A percentile compares a stretch with the other conserved stretches of the same genome.
Evolutionary conservation across 2,888 invertebrate species (phyloP).

Genomic region (Drosophila paranaensis): DNA sequence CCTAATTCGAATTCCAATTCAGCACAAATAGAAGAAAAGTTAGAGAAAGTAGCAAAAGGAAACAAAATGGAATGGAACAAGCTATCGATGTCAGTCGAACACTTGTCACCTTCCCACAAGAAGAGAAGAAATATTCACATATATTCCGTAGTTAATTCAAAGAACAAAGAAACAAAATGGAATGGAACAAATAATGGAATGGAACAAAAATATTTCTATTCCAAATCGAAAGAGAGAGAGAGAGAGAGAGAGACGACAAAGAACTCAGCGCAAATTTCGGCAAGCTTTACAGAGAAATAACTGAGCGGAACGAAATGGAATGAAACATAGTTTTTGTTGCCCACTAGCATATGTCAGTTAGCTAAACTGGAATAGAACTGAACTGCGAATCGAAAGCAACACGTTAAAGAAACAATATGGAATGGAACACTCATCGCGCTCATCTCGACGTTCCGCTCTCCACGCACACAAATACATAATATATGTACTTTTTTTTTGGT

Average conservation of each 20-base stretch:
- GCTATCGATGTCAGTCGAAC: neutral
- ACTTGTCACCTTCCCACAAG: neutral
- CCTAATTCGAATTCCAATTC: slow-evolving; percentile 25
- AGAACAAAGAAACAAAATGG: slow-evolving; percentile 2
- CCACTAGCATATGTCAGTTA: neutral
- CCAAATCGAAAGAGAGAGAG: neutral
- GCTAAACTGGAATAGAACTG: neutral
- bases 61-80: slow-evolving; percentile 19
- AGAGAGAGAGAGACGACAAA: slow-evolving; percentile 1
- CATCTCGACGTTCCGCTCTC: slow-evolving; percentile 23
- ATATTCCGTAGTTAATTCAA: neutral
- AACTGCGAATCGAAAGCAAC: neutral
- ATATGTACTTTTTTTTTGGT: slow-evolving; percentile 47
- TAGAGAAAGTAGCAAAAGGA: slow-evolving; percentile 7
- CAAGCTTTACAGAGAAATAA: neutral
- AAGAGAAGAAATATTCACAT: neutral
- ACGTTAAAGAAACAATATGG: neutral
- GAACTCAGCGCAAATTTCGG: neutral
- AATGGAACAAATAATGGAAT: slow-evolving; percentile 8
- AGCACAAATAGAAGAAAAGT: slow-evolving; percentile 17
- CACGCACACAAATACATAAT: slow-evolving; percentile 30
- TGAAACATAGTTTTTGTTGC: neutral
- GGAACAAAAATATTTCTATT: neutral
- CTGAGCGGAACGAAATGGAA: neutral
- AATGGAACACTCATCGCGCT: slow-evolving; percentile 29